Conservation (phyloP, 2,888 invertebrate genomes). For the Drosophila stalkeri region DNA sequence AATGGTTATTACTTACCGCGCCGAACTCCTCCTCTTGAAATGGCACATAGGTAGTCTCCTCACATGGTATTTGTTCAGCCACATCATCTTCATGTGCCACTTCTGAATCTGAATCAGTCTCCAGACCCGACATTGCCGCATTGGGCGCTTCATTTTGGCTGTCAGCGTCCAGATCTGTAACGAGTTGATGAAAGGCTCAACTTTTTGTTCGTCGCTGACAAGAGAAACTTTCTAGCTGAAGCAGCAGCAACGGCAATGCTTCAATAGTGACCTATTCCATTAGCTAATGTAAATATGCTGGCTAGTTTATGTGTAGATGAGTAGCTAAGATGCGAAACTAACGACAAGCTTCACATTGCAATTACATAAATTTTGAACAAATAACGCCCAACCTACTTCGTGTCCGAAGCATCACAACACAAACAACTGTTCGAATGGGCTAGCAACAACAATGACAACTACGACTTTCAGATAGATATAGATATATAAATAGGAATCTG, state of each 20-base stretch:
- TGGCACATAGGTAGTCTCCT: conserved; percentile 87
- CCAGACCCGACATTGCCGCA: conserved; percentile 85
- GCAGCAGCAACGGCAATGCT: conserved; percentile 1
- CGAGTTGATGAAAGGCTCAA: conserved; percentile 11
- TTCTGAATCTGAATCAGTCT: conserved; percentile 88
- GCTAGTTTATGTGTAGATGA: background rate
- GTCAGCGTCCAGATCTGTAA: conserved; percentile 90
- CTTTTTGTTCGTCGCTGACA: conserved; percentile 6
- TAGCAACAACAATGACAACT: conserved; percentile 29
- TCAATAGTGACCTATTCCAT: conserved; percentile 12
- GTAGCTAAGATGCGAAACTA: conserved; percentile 20
- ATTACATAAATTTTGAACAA: conserved; percentile 60
- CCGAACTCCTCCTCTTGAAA: conserved; percentile 88
- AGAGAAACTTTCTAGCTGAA: conserved; percentile 29
- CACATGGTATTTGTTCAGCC: conserved; percentile 43
- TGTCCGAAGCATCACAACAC: background rate
- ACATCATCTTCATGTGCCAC: conserved; percentile 47
- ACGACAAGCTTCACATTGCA: conserved; percentile 23
- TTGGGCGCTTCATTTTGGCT: conserved; percentile 88
- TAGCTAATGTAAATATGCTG: conserved; percentile 3
- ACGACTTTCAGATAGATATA: background rate
- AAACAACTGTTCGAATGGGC: background rate
- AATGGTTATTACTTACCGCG: conserved; percentile 81
- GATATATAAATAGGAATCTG: conserved; percentile 1
- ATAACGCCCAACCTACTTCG: conserved; percentile 42